phyloP scores from a whole-genome alignment of 2,888 invertebrate genomes.

The Vanessa cardui region DNA sequence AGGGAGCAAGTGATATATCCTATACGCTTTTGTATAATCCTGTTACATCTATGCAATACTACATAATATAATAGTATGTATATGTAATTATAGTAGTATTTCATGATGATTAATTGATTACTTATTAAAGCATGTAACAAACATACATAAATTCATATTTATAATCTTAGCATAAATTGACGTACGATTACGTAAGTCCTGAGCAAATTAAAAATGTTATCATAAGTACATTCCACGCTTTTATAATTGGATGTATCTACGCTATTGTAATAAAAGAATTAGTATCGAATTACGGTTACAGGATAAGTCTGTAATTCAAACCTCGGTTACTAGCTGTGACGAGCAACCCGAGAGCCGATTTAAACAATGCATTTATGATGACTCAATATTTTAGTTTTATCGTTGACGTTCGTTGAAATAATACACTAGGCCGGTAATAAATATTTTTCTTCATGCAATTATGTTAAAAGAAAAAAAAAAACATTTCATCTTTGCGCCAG shows the following conservation, averaged over 20 bases:
- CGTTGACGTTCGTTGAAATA: too few species aligned
- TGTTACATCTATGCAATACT: too few species aligned
- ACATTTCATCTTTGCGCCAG: neutral
- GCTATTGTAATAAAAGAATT: slow-evolving; percentile 34
- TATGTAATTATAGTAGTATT: too few species aligned
- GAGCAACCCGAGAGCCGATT: neutral
- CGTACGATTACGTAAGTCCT: neutral
- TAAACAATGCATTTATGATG: neutral
- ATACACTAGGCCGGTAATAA: too few species aligned
- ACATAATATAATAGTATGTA: too few species aligned
- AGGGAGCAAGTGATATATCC: too few species aligned
- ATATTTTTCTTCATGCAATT: neutral
- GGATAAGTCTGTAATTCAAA: slow-evolving; percentile 43
- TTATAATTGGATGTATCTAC: slow-evolving; percentile 31
- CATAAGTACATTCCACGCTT: neutral
- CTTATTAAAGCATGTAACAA: too few species aligned
- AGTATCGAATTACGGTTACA: slow-evolving; percentile 51
- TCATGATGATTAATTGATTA: too few species aligned
- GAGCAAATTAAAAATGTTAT: neutral
- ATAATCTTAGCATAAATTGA: neutral
- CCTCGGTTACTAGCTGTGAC: neutral
- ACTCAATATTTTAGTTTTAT: too few species aligned
- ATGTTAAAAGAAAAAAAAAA: neutral
- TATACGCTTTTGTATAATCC: too few species aligned
- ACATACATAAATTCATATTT: neutral